These are phyloP conservation scores for Liolophura sinensis DNA, from an alignment of 1,140 invertebrate genomes.

Conservation along the genomic window DNA sequence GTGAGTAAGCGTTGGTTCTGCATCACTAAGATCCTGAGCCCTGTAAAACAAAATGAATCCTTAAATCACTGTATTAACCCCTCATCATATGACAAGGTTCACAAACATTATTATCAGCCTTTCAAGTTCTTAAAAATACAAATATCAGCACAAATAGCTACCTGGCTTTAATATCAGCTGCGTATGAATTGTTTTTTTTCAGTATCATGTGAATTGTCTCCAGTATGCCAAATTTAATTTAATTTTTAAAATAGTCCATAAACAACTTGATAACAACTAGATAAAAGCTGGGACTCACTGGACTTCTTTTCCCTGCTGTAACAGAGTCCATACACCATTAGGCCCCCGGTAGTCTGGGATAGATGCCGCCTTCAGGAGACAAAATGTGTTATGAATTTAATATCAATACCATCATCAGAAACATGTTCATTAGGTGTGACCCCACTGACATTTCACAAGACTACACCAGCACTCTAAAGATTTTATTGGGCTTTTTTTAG, in stretches of 20 bases:
- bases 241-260: no score
- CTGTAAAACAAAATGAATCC: slow-evolving; percentile 57
- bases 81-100: not conserved
- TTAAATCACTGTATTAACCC: not conserved
- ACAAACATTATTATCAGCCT: not conserved
- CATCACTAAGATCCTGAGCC: slow-evolving; percentile 80
- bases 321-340: slow-evolving; percentile 57
- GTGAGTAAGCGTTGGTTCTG: slow-evolving; percentile 90
- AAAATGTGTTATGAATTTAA: not conserved
- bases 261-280: not conserved
- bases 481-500: no score
- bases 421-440: not conserved
- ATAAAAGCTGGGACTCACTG: slow-evolving; percentile 31
- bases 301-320: slow-evolving; percentile 53
- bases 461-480: no score
- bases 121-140: no score
- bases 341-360: slow-evolving; percentile 94
- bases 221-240: no score
- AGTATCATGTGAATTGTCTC: no score
- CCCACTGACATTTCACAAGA: no score
- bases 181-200: no score
- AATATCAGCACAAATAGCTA: no score
- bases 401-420: not conserved
- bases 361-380: slow-evolving; percentile 71
- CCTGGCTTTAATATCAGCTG: no score